Percentiles rank a stretch among this genome's conserved stretches.
These are phyloP conservation scores for Epizoanthus ramosus DNA, from an alignment of 92 coral and sea anemone genomes.

Conservation along the genomic window DNA sequence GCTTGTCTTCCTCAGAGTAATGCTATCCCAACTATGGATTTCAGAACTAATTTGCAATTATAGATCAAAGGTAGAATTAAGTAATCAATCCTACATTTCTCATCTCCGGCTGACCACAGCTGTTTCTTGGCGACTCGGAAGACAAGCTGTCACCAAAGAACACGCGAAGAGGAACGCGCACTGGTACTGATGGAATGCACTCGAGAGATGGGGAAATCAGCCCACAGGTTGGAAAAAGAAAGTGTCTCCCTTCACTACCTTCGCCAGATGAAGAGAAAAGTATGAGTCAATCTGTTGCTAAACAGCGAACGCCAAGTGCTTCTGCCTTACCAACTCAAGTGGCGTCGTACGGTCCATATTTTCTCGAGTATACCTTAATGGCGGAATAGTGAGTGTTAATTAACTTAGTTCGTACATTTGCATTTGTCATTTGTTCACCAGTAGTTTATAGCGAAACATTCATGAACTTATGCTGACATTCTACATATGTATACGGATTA, in stretches of 20 bases:
- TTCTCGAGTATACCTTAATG: constrained; percentile 93
- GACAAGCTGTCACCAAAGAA: constrained; percentile 56
- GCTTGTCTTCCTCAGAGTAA: not conserved
- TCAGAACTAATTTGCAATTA: not conserved
- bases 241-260: constrained; percentile 87
- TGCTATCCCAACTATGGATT: not conserved
- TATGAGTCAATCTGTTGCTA: constrained; percentile 93
- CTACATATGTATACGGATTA: not conserved
- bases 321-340: constrained; percentile 71
- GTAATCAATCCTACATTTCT: not conserved
- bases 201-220: constrained; percentile 37
- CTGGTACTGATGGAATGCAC: constrained; percentile 61
- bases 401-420: not conserved
- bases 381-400: constrained; percentile 94
- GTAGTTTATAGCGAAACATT: not conserved
- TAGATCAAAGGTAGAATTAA: not conserved
- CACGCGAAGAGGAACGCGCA: constrained; percentile 33
- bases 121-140: constrained; percentile 80
- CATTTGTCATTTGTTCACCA: not conserved
- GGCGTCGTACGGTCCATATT: constrained; percentile 95
- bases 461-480: not conserved
- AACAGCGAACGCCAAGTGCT: constrained; percentile 78
- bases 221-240: constrained; percentile 61
- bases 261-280: constrained; percentile 95
- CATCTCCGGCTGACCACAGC: constrained; percentile 34